These are phyloP conservation scores for Myiothlypis chrysogaster DNA, from an alignment of 2,797 vertebrate species.

Conservation along the genomic window DNA sequence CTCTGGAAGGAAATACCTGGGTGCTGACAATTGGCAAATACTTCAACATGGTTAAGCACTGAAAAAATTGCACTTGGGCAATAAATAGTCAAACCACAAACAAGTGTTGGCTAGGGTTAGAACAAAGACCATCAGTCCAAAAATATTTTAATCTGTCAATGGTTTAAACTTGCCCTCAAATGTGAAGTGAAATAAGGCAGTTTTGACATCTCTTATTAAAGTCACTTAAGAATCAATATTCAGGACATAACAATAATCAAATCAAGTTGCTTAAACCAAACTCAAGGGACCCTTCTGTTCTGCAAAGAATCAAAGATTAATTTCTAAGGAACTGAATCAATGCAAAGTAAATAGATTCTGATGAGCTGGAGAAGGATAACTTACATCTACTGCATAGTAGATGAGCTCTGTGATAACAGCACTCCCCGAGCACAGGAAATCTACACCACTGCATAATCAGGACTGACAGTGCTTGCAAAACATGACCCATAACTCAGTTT, in stretches of 20 bases:
- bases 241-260: conserved; percentile 30
- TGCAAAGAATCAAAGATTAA: conserved; percentile 34
- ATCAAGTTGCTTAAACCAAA: background rate
- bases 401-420: conserved; percentile 27
- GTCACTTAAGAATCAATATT: conserved; percentile 24
- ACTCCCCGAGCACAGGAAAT: conserved; percentile 35
- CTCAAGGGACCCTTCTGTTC: conserved; percentile 15
- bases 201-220: background rate
- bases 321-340: conserved; percentile 46
- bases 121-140: background rate
- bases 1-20: background rate
- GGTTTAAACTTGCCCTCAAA: background rate
- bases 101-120: background rate
- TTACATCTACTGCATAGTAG: conserved; percentile 19
- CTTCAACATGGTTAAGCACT: background rate
- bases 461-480: conserved; percentile 39
- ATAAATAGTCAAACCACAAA: background rate
- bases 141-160: background rate
- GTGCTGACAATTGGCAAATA: background rate
- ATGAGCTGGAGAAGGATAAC: conserved; percentile 6
- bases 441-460: conserved; percentile 30
- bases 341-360: conserved; percentile 39
- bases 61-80: background rate
- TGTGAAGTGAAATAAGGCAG: background rate
- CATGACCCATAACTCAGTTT: conserved; percentile 11